Evolutionary conservation across 2,797 vertebrate genomes (phyloP), one percentile per base, ranked within the genome.

Genomic region (Acanthiza pusilla): DNA sequence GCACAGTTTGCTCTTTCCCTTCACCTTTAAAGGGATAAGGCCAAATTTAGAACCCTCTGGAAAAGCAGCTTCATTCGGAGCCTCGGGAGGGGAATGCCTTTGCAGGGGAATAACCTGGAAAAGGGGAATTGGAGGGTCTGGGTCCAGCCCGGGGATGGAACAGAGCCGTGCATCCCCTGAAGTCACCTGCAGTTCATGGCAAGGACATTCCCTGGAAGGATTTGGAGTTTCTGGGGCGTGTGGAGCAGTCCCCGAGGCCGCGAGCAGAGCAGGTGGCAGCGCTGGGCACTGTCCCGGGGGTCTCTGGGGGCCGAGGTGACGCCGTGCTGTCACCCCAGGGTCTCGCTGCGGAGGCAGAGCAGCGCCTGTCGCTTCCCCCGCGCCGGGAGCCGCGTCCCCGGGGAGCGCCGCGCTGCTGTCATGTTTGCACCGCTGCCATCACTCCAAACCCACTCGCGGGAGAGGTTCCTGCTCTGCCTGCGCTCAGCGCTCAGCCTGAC

Each of bases 161-260:
- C 27, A 2, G 3, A 11, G 25, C 1, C 5, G 53, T 9, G 16
- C 4, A 0, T 26, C 38, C 26, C 57, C 62, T 16, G 16, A 20
- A 20, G 18, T 1, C 1, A 1, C 16, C 36, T 20, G 81, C 38
- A 40, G 23, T 5, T 38, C 10, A 4, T 0, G 23, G 68, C 54
- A 21, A 5, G 12, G 7, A 1, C 18, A 10, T 34, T 23, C 36
- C 55, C 16, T 0, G 26, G 83, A 5, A 60, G 29, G 84, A 18
- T 61, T 38, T 13, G 9, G 42, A 73, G 38, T 38, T 87, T 36
- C 36, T 26, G 74, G 50, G 18, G 11, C 3, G 5, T 25, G 1
- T 13, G 20, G 5, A 9, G 20, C n/a, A 1, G n/a, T 4, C 38
- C 13, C 0, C 1, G 53, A 9, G n/a, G 25, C 36, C 30, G 22